Evolutionary conservation across 2,113 vertebrate species (phyloP).

Genomic region (Lepisosteus osseus): DNA sequence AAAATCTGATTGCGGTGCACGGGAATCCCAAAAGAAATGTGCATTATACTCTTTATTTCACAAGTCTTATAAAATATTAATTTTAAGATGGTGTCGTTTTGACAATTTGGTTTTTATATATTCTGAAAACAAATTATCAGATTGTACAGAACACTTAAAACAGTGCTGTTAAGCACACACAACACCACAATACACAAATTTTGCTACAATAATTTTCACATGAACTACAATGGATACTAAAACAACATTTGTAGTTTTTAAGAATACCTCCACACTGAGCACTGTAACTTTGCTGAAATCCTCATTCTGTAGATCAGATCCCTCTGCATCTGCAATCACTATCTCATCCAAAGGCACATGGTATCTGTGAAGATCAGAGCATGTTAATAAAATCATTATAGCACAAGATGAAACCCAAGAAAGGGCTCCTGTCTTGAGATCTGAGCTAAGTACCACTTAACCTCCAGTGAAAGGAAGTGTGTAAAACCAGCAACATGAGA

Average conservation of each 20-base stretch:
- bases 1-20: too few species aligned
- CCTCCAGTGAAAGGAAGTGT: too few species aligned
- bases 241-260: too few species aligned
- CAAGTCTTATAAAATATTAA: neutral
- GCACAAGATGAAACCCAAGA: too few species aligned
- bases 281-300: constrained; percentile 47
- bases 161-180: neutral
- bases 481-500: too few species aligned
- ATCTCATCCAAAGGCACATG: constrained; percentile 36
- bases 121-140: neutral
- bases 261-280: constrained; percentile 43
- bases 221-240: too few species aligned
- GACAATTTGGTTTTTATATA: neutral
- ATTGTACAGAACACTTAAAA: too few species aligned
- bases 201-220: too few species aligned
- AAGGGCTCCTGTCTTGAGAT: too few species aligned
- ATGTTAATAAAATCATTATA: neutral
- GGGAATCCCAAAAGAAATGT: neutral
- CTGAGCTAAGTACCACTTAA: too few species aligned
- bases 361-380: constrained; percentile 22
- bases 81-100: too few species aligned
- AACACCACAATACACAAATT: too few species aligned
- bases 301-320: constrained; percentile 28
- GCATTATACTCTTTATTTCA: neutral
- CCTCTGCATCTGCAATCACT: constrained; percentile 4